phyloP scores from a whole-genome alignment of 2,797 vertebrate genomes.

The Sebastes itinus region DNA sequence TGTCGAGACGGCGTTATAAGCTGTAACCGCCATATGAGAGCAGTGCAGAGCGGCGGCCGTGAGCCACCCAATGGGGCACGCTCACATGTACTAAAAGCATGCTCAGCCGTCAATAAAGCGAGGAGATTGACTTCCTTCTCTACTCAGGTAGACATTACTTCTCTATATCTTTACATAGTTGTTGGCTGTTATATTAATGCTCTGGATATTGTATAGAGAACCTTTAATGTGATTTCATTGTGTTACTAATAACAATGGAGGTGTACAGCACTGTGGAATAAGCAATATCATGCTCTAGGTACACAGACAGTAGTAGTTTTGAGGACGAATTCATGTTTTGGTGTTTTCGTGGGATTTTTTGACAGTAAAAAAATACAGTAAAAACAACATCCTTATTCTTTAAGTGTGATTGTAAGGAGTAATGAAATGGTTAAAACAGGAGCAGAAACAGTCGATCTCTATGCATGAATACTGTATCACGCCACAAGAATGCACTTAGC shows the following conservation, averaged over 20 bases:
- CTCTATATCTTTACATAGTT: no score
- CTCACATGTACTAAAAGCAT: no score
- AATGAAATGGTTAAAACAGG: neutral
- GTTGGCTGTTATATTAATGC: no score
- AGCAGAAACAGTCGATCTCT: neutral
- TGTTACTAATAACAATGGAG: neutral
- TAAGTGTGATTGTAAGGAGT: neutral
- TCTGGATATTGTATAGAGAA: no score
- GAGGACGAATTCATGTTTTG: neutral
- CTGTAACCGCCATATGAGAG: no score
- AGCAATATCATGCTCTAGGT: neutral
- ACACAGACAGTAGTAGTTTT: neutral
- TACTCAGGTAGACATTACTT: no score
- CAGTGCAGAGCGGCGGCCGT: no score
- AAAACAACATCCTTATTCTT: neutral
- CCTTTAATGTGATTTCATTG: neutral
- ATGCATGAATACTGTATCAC: neutral
- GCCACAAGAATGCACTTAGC: neutral
- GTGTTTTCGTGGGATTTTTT: neutral
- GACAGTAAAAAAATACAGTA: neutral
- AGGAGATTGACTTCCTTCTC: fast-evolving
- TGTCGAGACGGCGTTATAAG: no score
- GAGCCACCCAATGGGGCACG: no score
- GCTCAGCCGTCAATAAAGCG: no score
- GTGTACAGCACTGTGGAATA: neutral